phyloP scores from a whole-genome alignment of 2,888 invertebrate genomes.

The Uloborus plumipes region DNA sequence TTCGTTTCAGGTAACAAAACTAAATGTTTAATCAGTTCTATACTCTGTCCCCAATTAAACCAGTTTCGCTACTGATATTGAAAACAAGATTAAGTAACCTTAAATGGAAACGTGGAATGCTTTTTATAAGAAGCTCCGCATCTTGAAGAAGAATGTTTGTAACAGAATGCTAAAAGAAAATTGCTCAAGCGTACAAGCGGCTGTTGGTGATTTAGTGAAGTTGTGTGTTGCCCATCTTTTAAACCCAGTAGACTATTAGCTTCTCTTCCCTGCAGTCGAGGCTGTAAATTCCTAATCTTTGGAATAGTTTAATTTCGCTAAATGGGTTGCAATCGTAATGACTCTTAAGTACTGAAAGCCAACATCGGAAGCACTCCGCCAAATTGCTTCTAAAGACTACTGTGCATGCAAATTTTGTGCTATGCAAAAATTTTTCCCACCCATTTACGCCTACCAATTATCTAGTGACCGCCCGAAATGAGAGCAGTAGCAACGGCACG shows the following conservation, averaged over 20 bases:
- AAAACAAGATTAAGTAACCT: too few relatives aligned
- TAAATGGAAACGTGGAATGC: too few relatives aligned
- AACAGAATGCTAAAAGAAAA: too few relatives aligned
- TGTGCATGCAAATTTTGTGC: slow-evolving; percentile 48
- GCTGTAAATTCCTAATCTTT: slow-evolving; percentile 52
- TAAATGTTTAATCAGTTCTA: too few relatives aligned
- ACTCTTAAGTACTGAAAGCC: slow-evolving; percentile 32
- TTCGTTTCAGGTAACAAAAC: too few relatives aligned
- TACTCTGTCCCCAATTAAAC: too few relatives aligned
- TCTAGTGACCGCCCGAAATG: slow-evolving; percentile 39
- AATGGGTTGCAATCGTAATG: slow-evolving; percentile 56
- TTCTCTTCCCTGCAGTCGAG: slow-evolving; percentile 27
- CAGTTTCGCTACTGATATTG: too few relatives aligned
- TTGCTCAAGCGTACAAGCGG: too few relatives aligned
- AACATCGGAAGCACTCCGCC: slow-evolving; percentile 36
- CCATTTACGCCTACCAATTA: slow-evolving; percentile 58
- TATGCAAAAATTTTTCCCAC: slow-evolving; percentile 54
- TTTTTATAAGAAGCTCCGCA: too few relatives aligned
- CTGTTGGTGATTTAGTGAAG: neutral
- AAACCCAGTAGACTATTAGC: slow-evolving; percentile 40
- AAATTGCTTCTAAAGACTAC: slow-evolving; percentile 52
- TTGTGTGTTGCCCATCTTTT: slow-evolving; percentile 35
- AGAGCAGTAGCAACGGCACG: slow-evolving; percentile 54
- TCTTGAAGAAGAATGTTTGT: too few relatives aligned
- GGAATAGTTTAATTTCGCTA: slow-evolving; percentile 58